Percentiles rank a stretch among this genome's conserved stretches.
These are phyloP conservation scores for Apteryx owenii DNA, from an alignment of 2,113 vertebrate genomes.

Conservation along the genomic window DNA sequence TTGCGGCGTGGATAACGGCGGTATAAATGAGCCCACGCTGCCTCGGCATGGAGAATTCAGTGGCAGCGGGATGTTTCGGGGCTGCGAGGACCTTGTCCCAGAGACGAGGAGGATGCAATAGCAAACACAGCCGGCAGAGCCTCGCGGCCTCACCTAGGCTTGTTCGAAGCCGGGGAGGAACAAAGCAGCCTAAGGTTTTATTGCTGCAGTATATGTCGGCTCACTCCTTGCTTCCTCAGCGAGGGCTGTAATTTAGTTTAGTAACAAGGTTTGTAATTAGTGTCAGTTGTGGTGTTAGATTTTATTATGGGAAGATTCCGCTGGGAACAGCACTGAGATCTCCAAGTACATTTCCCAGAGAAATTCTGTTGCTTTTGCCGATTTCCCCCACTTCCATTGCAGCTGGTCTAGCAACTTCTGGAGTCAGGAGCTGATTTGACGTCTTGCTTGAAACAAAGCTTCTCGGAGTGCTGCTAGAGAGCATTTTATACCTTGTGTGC, in stretches of 20 bases:
- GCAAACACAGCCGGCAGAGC: background rate
- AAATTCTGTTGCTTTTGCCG: background rate
- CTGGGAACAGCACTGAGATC: background rate
- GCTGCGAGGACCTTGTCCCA: background rate
- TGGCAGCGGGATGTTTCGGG: background rate
- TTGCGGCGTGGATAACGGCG: background rate
- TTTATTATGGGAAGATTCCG: background rate
- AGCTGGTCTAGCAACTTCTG: background rate
- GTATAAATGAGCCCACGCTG: background rate
- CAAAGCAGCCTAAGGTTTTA: background rate
- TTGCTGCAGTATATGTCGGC: background rate
- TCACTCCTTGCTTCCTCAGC: background rate
- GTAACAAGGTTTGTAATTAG: background rate
- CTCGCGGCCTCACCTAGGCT: background rate
- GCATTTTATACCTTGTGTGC: background rate
- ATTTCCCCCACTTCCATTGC: background rate
- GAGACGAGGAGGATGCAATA: background rate
- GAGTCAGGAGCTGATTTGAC: background rate
- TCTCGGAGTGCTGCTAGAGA: background rate
- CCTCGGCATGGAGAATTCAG: background rate
- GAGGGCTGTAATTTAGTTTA: background rate
- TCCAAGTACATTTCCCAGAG: background rate
- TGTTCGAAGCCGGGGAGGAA: background rate
- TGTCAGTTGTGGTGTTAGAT: background rate
- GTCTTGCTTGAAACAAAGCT: background rate